Base-by-base conservation (phyloP, 2,113 vertebrate species). In the Leiothrix lutea region DNA sequence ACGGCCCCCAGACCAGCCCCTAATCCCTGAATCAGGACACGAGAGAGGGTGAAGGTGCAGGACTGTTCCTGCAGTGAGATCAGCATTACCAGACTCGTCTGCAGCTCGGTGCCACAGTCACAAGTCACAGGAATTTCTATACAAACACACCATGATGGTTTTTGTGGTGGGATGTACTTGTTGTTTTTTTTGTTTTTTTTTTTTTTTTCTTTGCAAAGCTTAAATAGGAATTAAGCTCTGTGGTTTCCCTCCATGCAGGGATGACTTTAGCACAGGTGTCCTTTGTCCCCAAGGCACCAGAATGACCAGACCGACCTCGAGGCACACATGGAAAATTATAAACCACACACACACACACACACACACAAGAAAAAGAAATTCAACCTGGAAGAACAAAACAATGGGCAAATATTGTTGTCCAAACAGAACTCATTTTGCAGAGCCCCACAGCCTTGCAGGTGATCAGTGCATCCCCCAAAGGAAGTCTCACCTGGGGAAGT, bases 81-180 rank as follows among this genome's bases (percentile, higher is more conserved):
- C 58, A 53, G 23, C 0, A 0, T 35, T 36, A 25, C 20, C 36
- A 71, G 33, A 14, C 45, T 33, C 20, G 0, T 1, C 17, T 25
- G 40, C 2, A 4, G 66, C 51, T 71, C 2, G 0, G 2, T 26
- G 24, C 17, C 35, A 31, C 2, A 1, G 35, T 0, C 42, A 42
- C n/a, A 65, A 64, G 45, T 31, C 62, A 14, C 31, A 36, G 54
- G 9, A 85, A 60, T 16, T 57, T 28, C 62, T 47, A 1, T 19
- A 53, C 54, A 78, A 86, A 78, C 22, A 73, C 9, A 61, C 2
- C 6, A 28, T 5, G 9, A 25, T 3, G 18, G 21, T n/a, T 28
- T 62, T 80, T 70, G 36, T 38, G 36, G 36, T 16, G 35, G 61
- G 35, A 28, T 58, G 15, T 6, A 9, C 15, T 56, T 73, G 12